Conservation (phyloP, 2,797 vertebrate species). For the Pseudochirops cupreus region DNA sequence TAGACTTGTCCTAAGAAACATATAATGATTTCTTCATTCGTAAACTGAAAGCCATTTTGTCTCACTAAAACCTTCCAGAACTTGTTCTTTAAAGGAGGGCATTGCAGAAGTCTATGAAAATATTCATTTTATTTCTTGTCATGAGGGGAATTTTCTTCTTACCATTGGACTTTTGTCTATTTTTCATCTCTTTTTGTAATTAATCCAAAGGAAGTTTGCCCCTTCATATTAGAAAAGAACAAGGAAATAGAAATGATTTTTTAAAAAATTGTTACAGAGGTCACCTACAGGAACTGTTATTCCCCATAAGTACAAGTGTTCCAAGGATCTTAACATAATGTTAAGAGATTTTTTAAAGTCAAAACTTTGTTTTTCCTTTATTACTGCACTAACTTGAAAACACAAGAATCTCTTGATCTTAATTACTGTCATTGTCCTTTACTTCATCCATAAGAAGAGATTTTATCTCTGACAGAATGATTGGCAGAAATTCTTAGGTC, state of each 20-base stretch:
- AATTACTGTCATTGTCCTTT: not conserved
- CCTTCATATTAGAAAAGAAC: not conserved
- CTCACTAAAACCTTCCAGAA: not conserved
- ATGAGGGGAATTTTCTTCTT: not conserved
- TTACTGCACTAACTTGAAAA: not conserved
- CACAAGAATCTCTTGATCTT: not conserved
- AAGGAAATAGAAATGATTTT: not conserved
- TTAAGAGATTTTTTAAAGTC: conserved; percentile 29
- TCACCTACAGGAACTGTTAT: not conserved
- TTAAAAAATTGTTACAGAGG: not conserved
- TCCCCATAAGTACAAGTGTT: not conserved
- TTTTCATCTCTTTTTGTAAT: not conserved
- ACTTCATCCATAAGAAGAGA: not conserved
- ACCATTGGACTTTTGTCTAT: not conserved
- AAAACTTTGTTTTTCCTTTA: not conserved
- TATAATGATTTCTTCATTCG: not conserved
- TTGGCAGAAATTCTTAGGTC: not conserved
- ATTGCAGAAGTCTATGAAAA: not conserved
- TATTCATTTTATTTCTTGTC: not conserved
- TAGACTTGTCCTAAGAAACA: not conserved
- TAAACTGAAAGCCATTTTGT: not conserved
- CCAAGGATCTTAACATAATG: conserved; percentile 11
- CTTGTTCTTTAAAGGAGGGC: not conserved
- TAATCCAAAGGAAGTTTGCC: not conserved
- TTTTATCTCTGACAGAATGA: not conserved